Base-by-base conservation (phyloP, 2,888 invertebrate species). In the Rhagonycha fulva region DNA sequence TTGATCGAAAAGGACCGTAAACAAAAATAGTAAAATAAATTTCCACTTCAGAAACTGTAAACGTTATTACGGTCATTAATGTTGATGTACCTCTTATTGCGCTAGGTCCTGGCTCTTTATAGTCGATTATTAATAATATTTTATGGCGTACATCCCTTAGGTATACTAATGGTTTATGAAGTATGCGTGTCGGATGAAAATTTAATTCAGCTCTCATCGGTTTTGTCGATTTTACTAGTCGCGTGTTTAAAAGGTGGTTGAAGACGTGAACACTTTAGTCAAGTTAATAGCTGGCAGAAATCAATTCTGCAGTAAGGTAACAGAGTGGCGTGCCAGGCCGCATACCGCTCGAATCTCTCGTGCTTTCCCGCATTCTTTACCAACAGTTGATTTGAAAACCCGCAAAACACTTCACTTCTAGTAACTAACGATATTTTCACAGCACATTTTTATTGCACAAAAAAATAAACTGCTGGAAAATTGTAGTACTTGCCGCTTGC, bases 241-340 rank as follows among this genome's bases (percentile, higher is more conserved):
- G 85, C 85, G 84, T 85, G 84, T 82, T 76, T 76, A 81, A 77
- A 79, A 82, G 82, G 82, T 82, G 84, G 81, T 81, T 82, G 82
- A 84, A 84, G 85, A 84, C 82, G 83, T 81, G 83, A 85, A 83
- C 84, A 84, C 84, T 85, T 85, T 83, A 83, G 83, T 82, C 82
- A 82, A 84, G 85, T 85, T 85, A 85, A 85, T 85, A 82, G 84
- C 82, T 84, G 83, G 82, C 83, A 84, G 84, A 85, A 85, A 85
- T 85, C 85, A 85, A 85, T 85, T 85, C 83, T 83, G 83, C 82
- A 82, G 84, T 83, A 81, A 82, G 80, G 81, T 80, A 79, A 81
- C 78, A 77, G 81, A 79, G 81, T 82, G 82, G 84, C 85, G 85
- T 85, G 84, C 84, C 84, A 83, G 82, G 82, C 81, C 77, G 80